These are phyloP conservation scores for Nomada ruficornis DNA, from an alignment of 2,888 invertebrate genomes.

Conservation along the genomic window DNA sequence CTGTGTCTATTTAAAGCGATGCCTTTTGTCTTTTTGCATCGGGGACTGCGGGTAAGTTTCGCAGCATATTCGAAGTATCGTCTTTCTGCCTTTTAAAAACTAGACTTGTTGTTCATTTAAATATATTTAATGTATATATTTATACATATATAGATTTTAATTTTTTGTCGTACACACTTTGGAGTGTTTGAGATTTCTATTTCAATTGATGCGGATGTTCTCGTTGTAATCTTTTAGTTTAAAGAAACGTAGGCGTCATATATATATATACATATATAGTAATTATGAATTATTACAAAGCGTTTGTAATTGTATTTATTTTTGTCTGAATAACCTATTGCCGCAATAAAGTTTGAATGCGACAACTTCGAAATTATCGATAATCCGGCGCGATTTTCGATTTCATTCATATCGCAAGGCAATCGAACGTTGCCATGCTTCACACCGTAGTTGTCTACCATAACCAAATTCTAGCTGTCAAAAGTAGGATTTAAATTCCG, in stretches of 20 bases:
- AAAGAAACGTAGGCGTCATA: background rate
- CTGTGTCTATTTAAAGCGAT: slow-evolving; percentile 31
- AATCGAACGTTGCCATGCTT: slow-evolving; percentile 1
- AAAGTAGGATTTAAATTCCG: background rate
- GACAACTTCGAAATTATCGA: background rate
- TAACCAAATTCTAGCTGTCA: slow-evolving; percentile 38
- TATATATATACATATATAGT: background rate
- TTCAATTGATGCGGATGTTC: background rate
- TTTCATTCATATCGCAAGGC: background rate
- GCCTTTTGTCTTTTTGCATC: slow-evolving; percentile 6
- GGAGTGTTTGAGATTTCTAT: background rate
- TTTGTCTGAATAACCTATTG: too few species aligned
- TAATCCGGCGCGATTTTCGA: background rate
- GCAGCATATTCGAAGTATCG: background rate
- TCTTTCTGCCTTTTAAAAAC: background rate
- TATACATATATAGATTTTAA: too few species aligned
- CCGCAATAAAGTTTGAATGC: too few species aligned
- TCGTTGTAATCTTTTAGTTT: background rate
- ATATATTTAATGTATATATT: too few species aligned
- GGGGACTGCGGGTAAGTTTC: slow-evolving; percentile 12
- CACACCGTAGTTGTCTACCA: slow-evolving; percentile 5
- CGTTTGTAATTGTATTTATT: too few species aligned
- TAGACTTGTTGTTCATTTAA: too few species aligned
- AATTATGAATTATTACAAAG: background rate
- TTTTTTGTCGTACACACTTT: too few species aligned